These are phyloP conservation scores for Oopsacas minuta DNA, from an alignment of 37 sponge, comb jelly and placozoan species.

Conservation along the genomic window DNA sequence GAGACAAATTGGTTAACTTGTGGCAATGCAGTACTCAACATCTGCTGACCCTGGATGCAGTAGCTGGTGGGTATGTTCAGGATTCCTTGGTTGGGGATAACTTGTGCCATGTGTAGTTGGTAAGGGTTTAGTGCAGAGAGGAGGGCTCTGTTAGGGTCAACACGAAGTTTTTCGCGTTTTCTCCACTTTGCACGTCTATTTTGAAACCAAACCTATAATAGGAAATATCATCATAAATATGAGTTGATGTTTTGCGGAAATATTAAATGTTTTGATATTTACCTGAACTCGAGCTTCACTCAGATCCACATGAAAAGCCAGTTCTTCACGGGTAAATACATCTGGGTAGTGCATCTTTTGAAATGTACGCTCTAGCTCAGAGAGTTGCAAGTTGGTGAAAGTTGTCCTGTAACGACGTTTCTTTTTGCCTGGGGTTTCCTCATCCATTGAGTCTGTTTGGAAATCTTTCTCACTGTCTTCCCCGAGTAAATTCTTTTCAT, in stretches of 20 bases:
- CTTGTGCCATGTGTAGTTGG: not conserved
- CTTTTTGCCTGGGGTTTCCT: slow-evolving; percentile 31
- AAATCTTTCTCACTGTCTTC: not conserved
- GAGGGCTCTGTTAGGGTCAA: not conserved
- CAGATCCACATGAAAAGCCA: slow-evolving; percentile 58
- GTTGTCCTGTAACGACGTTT: slow-evolving; percentile 72
- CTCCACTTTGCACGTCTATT: slow-evolving; percentile 77
- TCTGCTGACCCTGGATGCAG: not conserved
- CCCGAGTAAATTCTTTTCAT: not conserved
- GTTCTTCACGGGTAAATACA: slow-evolving; percentile 76
- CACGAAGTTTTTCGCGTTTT: slow-evolving; percentile 56
- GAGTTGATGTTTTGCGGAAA: not conserved
- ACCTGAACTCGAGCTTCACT: slow-evolving; percentile 91
- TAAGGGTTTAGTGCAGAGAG: not conserved
- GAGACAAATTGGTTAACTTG: not conserved
- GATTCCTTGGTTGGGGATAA: not conserved
- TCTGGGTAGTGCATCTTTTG: slow-evolving; percentile 80
- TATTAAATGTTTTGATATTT: not conserved
- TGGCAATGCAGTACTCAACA: not conserved
- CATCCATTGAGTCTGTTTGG: not conserved
- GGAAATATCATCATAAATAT: not conserved
- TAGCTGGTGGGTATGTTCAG: not conserved
- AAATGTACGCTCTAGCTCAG: slow-evolving; percentile 70
- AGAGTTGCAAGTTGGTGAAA: slow-evolving; percentile 67
- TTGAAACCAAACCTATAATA: slow-evolving; percentile 80